Conservation (phyloP, 2,797 vertebrate genomes). For the Nannoperca obscura region DNA sequence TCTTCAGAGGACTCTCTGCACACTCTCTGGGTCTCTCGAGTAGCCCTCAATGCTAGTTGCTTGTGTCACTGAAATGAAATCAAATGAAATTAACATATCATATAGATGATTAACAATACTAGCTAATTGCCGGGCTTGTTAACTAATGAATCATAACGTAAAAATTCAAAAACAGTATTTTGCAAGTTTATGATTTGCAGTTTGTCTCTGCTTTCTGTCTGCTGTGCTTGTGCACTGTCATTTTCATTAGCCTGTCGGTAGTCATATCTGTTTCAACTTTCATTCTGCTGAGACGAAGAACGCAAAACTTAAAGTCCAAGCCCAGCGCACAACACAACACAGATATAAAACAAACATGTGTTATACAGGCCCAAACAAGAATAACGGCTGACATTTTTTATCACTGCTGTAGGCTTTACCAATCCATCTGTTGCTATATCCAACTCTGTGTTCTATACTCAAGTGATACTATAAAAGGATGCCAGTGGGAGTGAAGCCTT, state of each 20-base stretch:
- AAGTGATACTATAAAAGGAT: constrained; percentile 77
- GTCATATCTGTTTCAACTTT: constrained; percentile 54
- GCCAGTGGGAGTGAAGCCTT: constrained; percentile 70
- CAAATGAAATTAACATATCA: constrained; percentile 14
- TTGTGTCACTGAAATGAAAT: constrained; percentile 20
- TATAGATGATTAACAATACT: constrained; percentile 4
- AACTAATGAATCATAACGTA: constrained; percentile 14
- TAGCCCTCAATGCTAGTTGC: background rate
- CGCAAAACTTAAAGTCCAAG: constrained; percentile 56
- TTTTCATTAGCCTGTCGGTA: constrained; percentile 62
- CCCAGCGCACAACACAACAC: constrained; percentile 32
- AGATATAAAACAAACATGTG: constrained; percentile 71
- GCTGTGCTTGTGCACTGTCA: background rate
- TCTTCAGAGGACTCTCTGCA: constrained; percentile 23
- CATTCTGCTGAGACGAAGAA: constrained; percentile 29
- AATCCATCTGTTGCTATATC: constrained; percentile 76
- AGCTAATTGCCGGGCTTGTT: constrained; percentile 26
- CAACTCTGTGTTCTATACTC: constrained; percentile 45
- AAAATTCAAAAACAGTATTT: background rate
- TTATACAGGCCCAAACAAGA: constrained; percentile 52
- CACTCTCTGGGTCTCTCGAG: constrained; percentile 15
- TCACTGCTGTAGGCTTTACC: constrained; percentile 63
- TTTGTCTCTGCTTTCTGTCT: background rate
- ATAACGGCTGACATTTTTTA: constrained; percentile 60
- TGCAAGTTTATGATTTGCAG: background rate